Evolutionary conservation across 2,113 vertebrate species (phyloP), one percentile per base, ranked within the genome.

Genomic region (Aphelocoma coerulescens): DNA sequence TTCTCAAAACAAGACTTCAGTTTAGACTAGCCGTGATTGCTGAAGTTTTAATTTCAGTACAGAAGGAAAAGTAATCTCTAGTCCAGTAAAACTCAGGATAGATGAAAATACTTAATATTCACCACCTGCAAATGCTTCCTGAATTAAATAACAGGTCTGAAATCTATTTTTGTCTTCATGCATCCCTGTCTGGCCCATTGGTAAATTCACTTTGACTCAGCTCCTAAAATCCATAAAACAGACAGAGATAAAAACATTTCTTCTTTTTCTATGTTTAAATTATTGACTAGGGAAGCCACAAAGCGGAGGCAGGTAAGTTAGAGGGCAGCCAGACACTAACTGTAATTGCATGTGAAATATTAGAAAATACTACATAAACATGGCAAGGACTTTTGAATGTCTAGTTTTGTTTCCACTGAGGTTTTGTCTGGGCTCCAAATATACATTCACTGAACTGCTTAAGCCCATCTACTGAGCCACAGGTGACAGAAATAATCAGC

Each of bases 341-440:
- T 85, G 81, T 88, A 96, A 95, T 76, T 96, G 22, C 54, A 57
- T 74, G 54, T 77, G 82, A 89, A 67, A 87, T 81, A 93, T 85
- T 85, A 95, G 49, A 95, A 92, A 94, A 97, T 94, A 81, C 92
- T 94, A 65, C 89, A 92, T 78, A 97, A 96, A 93, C 73, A 95
- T 39, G 33, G 43, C 52, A 35, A 67, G 58, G 76, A 85, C 43
- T 89, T 93, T n/a, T 89, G 82, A 76, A 85, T 95, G 86, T 85
- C 85, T 96, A 79, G 59, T 43, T 96, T 55, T 91, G 28, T 58
- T 79, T 88, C 80, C 66, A 81, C 62, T 68, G 91, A 93, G 88
- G 79, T 77, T 95, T 97, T 89, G 20, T 80, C 61, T 91, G 59
- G 43, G 5, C 18, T 97, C 75, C 72, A 96, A 79, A 93, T 93